A percentile compares a stretch with the other conserved stretches of the same genome.
Conservation (phyloP, 2,888 invertebrate genomes). For the Chrysodeixis includens region DNA sequence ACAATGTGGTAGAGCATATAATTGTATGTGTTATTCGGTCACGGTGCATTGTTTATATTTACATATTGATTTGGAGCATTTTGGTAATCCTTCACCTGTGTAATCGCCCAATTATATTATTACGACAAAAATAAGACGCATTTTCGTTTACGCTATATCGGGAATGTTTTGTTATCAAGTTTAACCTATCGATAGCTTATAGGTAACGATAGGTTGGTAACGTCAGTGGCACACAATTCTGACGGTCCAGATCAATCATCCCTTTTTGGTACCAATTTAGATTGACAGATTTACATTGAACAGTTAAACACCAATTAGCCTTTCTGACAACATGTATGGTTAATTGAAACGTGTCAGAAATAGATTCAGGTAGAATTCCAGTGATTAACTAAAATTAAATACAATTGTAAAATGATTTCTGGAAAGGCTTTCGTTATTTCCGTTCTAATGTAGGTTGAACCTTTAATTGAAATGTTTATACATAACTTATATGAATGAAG, state of each 20-base stretch:
- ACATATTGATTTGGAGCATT: conserved; percentile 19
- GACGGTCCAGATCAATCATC: neutral
- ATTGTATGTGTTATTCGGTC: neutral
- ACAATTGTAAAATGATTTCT: neutral
- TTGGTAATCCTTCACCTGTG: conserved; percentile 26
- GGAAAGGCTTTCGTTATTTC: neutral
- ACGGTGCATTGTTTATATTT: conserved; percentile 17
- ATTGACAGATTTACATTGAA: no score
- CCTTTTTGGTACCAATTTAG: no score
- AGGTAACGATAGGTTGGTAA: neutral
- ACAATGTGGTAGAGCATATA: conserved; percentile 3
- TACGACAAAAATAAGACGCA: neutral
- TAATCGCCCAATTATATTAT: neutral
- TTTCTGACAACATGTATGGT: no score
- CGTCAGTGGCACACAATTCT: neutral
- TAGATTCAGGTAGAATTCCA: no score
- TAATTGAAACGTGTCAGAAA: no score
- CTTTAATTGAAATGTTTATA: neutral
- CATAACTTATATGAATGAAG: neutral
- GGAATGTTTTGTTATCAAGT: neutral
- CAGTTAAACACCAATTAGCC: no score
- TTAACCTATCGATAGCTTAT: neutral
- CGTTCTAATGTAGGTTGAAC: neutral
- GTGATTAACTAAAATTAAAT: no score
- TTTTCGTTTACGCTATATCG: neutral